phyloP scores from a whole-genome alignment of 2,797 vertebrate genomes.

The Esox lucius region DNA sequence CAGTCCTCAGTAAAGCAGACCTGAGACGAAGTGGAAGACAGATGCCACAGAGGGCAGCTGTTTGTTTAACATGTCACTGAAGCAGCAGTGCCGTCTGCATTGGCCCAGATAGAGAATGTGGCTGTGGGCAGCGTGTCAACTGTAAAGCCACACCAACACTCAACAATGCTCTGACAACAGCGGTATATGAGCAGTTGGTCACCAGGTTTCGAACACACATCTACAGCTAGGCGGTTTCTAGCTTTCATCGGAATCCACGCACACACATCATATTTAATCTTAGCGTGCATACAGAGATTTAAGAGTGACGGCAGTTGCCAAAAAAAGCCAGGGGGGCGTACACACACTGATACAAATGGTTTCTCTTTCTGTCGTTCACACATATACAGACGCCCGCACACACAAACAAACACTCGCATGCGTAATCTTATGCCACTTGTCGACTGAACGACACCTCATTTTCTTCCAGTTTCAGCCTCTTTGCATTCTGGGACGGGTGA shows the following conservation, averaged over 20 bases:
- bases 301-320: not conserved
- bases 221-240: not conserved
- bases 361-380: not conserved
- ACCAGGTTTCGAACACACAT: not conserved
- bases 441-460: conserved; percentile 62
- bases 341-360: not conserved
- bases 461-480: conserved; percentile 58
- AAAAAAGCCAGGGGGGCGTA: not conserved
- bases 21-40: conserved; percentile 40
- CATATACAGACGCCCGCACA: not conserved
- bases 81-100: conserved; percentile 50
- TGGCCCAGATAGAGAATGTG: conserved; percentile 60
- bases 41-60: conserved; percentile 55
- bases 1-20: conserved; percentile 38
- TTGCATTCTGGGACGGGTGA: not conserved
- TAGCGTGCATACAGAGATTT: not conserved
- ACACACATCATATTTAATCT: not conserved
- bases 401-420: not conserved
- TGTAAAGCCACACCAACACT: conserved; percentile 24
- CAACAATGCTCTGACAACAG: conserved; percentile 18
- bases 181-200: not conserved
- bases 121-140: conserved; percentile 31
- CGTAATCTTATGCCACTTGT: conserved; percentile 27
- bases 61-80: conserved; percentile 66
- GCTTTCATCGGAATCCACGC: not conserved